These are phyloP conservation scores for Sebastes diploproa DNA, from an alignment of 2,797 vertebrate genomes.

Conservation along the genomic window DNA sequence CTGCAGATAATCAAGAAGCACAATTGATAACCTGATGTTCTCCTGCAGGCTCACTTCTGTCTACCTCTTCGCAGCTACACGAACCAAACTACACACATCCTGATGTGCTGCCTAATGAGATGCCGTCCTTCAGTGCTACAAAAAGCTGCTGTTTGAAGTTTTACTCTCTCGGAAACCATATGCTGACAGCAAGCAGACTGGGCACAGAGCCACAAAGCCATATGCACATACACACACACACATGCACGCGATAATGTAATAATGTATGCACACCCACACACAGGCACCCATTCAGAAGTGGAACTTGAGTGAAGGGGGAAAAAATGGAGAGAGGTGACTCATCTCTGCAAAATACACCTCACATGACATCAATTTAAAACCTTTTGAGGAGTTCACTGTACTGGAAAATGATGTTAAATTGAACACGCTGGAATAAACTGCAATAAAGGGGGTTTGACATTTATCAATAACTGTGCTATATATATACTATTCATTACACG, in stretches of 20 bases:
- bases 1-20: constrained; percentile 61
- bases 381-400: not conserved
- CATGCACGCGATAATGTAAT: not conserved
- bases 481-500: not conserved
- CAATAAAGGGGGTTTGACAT: not conserved
- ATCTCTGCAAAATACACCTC: constrained; percentile 26
- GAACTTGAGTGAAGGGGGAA: not conserved
- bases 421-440: not conserved
- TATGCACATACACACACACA: constrained; percentile 9
- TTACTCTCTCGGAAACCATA: constrained; percentile 47
- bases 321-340: constrained; percentile 18
- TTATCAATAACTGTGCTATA: not conserved
- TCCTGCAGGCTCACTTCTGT: constrained; percentile 28
- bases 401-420: not conserved
- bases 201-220: constrained; percentile 23
- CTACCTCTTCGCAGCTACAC: constrained; percentile 25
- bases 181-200: constrained; percentile 21
- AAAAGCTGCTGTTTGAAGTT: constrained; percentile 56
- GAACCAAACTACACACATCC: constrained; percentile 30
- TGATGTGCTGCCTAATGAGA: constrained; percentile 54
- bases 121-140: constrained; percentile 43
- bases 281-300: constrained; percentile 18
- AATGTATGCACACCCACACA: constrained; percentile 18
- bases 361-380: constrained; percentile 3
- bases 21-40: constrained; percentile 49